Conservation (phyloP, 2,888 invertebrate species). For the Doris montereyensis region DNA sequence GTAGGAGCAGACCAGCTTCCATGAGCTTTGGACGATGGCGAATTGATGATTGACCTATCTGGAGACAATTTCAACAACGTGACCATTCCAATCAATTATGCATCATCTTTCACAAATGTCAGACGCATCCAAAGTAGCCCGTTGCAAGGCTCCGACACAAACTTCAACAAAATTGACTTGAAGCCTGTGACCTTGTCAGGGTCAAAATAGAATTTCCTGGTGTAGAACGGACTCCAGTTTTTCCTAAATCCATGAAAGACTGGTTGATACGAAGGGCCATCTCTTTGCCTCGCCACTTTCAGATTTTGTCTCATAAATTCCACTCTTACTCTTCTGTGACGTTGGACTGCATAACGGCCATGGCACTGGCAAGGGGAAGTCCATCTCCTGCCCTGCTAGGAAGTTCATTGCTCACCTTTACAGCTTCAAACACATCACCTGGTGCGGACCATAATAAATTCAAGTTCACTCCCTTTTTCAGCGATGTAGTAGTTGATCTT, state of each 20-base stretch:
- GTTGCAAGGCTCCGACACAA: conserved; percentile 27
- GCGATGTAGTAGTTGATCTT: neutral
- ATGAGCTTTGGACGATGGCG: no score
- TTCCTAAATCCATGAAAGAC: conserved; percentile 26
- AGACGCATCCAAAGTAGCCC: conserved; percentile 34
- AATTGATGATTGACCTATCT: conserved; percentile 37
- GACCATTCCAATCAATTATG: conserved; percentile 41
- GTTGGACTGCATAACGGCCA: conserved; percentile 39
- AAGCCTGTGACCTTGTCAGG: conserved; percentile 39
- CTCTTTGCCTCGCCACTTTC: conserved; percentile 33
- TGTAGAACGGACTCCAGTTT: conserved; percentile 15
- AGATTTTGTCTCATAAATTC: conserved; percentile 30
- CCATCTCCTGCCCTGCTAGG: conserved; percentile 33
- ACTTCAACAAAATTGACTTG: conserved; percentile 23
- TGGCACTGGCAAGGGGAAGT: conserved; percentile 39
- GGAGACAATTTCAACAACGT: conserved; percentile 42
- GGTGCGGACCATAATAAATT: neutral
- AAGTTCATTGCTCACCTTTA: conserved; percentile 2
- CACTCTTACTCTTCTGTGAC: conserved; percentile 33
- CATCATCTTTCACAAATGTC: conserved; percentile 14
- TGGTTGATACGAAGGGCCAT: conserved; percentile 37
- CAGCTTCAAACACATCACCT: neutral
- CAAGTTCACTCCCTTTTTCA: neutral
- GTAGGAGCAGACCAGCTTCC: no score
- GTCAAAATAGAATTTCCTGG: conserved; percentile 44